These are phyloP conservation scores for Dolichoris vasculosae DNA, from an alignment of 1,140 invertebrate genomes.

Conservation along the genomic window DNA sequence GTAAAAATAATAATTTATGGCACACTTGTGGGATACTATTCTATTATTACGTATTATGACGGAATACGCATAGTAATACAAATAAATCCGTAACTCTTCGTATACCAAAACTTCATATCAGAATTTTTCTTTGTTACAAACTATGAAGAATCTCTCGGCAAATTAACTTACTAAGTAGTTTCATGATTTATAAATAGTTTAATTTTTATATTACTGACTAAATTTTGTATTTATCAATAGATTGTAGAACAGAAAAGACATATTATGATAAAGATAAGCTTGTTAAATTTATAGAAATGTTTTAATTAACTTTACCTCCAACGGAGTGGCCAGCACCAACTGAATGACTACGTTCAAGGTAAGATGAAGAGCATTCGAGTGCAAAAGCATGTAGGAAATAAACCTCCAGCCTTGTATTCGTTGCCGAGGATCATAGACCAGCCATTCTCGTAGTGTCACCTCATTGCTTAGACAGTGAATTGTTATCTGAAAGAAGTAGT, in stretches of 20 bases:
- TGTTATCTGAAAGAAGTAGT: conserved; percentile 69
- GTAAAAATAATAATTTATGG: too few species aligned
- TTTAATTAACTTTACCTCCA: conserved; percentile 72
- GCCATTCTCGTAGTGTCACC: conserved; percentile 70
- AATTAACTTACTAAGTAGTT: too few species aligned
- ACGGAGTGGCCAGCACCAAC: conserved; percentile 80
- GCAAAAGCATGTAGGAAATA: conserved; percentile 88
- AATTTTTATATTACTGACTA: too few species aligned
- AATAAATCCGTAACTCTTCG: too few species aligned
- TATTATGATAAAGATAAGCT: not conserved
- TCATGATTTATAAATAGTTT: too few species aligned
- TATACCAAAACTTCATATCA: too few species aligned
- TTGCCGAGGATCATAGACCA: conserved; percentile 83
- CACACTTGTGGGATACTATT: too few species aligned
- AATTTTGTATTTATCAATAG: too few species aligned
- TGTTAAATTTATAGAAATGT: conserved; percentile 56
- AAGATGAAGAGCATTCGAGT: conserved; percentile 81
- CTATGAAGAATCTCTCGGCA: too few species aligned
- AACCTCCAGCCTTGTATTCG: conserved; percentile 85
- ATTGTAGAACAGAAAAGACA: not conserved
- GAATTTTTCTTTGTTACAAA: too few species aligned
- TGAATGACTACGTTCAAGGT: conserved; percentile 80
- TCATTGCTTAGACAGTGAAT: conserved; percentile 74
- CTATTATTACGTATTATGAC: too few species aligned
- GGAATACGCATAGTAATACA: too few species aligned